Evolutionary conservation across 2,888 invertebrate genomes (phyloP).

Genomic region (Argyresthia goedartella): DNA sequence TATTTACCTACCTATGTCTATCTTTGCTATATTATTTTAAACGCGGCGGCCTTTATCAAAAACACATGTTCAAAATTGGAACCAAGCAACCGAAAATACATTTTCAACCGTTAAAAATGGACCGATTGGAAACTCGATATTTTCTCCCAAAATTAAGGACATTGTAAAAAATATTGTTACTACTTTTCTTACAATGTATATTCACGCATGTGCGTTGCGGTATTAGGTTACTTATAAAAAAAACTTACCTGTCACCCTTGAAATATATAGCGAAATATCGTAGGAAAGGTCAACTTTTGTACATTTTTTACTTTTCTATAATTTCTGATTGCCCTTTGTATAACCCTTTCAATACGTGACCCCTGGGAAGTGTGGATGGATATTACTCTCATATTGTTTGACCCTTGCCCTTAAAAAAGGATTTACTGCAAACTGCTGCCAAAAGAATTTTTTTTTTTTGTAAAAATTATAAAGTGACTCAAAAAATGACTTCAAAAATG

Average conservation of each 20-base stretch:
- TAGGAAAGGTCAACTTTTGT: not conserved
- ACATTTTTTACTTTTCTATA: not conserved
- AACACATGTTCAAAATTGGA: slow-evolving; percentile 51
- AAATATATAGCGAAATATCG: not conserved
- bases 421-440: too few species aligned
- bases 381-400: not conserved
- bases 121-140: not conserved
- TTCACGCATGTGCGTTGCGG: not conserved
- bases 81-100: slow-evolving; percentile 33
- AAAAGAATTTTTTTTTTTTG: too few species aligned
- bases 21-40: too few species aligned
- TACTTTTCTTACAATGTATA: not conserved
- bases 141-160: slow-evolving; percentile 5
- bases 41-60: slow-evolving; percentile 28
- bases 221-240: not conserved
- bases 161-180: slow-evolving; percentile 5
- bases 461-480: too few species aligned
- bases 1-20: too few species aligned
- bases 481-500: too few species aligned
- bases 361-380: not conserved
- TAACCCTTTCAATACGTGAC: not conserved
- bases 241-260: not conserved
- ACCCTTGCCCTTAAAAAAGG: not conserved
- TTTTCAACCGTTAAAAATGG: not conserved
- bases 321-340: not conserved